These are phyloP conservation scores for Rhagophthalmus giganteus DNA, from an alignment of 2,888 invertebrate genomes.

Conservation along the genomic window DNA sequence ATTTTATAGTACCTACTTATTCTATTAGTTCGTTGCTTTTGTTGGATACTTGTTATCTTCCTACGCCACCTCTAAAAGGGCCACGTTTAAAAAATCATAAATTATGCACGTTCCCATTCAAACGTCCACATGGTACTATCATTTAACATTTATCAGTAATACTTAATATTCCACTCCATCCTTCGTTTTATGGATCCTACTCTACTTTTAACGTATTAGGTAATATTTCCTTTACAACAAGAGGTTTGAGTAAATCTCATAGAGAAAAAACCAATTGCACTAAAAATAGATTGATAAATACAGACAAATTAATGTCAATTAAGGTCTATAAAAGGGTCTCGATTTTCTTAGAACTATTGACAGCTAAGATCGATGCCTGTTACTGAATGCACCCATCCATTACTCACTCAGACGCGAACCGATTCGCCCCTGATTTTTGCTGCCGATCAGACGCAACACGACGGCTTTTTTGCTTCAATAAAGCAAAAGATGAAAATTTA, in stretches of 20 bases:
- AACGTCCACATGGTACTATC: too few relatives aligned
- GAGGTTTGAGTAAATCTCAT: too few relatives aligned
- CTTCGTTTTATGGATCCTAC: too few relatives aligned
- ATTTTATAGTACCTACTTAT: too few relatives aligned
- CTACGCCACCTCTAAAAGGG: background rate
- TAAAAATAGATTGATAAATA: constrained; percentile 44
- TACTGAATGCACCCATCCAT: constrained; percentile 45
- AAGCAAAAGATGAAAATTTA: background rate
- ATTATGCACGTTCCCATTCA: too few relatives aligned
- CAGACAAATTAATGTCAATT: constrained; percentile 50
- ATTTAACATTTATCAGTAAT: too few relatives aligned
- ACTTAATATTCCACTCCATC: too few relatives aligned
- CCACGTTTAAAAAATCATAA: background rate
- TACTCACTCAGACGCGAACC: constrained; percentile 32
- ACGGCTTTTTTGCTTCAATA: background rate
- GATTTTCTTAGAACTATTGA: constrained; percentile 45
- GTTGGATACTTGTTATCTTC: too few relatives aligned
- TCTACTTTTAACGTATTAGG: constrained; percentile 6
- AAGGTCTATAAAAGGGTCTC: constrained; percentile 43
- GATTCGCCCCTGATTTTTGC: constrained; percentile 21
- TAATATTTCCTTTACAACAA: constrained; percentile 3
- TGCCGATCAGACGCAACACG: constrained; percentile 21
- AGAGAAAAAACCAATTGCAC: constrained; percentile 20
- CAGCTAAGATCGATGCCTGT: constrained; percentile 46
- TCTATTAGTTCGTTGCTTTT: too few relatives aligned